Conservation (phyloP, 2,888 invertebrate genomes). For the Apantesis nais region DNA sequence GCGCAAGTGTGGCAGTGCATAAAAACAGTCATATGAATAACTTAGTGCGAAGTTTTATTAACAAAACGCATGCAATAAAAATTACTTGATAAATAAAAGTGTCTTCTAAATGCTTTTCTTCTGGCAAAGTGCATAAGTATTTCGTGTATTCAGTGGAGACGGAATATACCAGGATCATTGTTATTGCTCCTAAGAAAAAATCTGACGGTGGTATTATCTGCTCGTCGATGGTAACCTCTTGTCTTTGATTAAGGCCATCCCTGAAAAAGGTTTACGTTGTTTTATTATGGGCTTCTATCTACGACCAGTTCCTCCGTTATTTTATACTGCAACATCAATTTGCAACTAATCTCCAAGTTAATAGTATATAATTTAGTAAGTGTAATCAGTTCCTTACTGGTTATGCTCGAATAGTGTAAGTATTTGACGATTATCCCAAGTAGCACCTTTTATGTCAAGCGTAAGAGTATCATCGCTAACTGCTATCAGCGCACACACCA, state of each 20-base stretch:
- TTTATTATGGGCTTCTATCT: background rate
- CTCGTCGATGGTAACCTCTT: slow-evolving; percentile 62
- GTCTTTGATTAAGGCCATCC: slow-evolving; percentile 66
- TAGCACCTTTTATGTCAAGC: slow-evolving; percentile 65
- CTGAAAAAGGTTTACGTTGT: slow-evolving; percentile 45
- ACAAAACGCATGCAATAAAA: background rate
- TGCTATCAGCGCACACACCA: slow-evolving; percentile 63
- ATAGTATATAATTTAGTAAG: too few species aligned
- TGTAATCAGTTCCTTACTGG: slow-evolving; percentile 50
- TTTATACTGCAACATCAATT: too few species aligned
- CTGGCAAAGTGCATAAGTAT: slow-evolving; percentile 73
- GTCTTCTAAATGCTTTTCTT: slow-evolving; percentile 77
- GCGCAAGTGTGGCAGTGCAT: too few species aligned
- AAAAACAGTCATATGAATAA: background rate
- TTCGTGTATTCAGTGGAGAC: slow-evolving; percentile 82
- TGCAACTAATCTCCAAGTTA: too few species aligned
- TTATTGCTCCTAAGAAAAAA: slow-evolving; percentile 54
- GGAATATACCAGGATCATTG: slow-evolving; percentile 79
- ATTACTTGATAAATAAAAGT: slow-evolving; percentile 84
- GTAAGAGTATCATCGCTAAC: slow-evolving; percentile 69
- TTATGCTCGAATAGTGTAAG: slow-evolving; percentile 71
- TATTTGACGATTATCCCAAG: slow-evolving; percentile 80
- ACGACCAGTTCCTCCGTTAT: too few species aligned
- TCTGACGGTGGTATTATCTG: slow-evolving; percentile 55
- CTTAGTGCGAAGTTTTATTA: background rate